Evolutionary conservation across 2,888 invertebrate species (phyloP), one percentile per base, ranked within the genome.

Genomic region (Portevinia maculata): DNA sequence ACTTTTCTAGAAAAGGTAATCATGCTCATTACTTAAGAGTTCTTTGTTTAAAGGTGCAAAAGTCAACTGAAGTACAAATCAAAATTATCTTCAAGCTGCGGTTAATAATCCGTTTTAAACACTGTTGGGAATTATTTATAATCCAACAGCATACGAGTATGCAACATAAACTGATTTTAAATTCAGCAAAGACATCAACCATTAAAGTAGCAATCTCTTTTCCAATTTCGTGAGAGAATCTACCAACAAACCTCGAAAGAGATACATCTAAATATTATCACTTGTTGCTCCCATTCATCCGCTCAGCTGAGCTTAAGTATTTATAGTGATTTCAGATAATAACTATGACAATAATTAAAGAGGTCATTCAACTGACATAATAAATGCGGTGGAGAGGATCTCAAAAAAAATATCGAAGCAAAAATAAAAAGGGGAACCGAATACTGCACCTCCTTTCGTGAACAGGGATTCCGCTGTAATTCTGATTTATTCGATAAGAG

Each of bases 301-400:
- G 55, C 62, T 79, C 75, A 64, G 7, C 44, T 62, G 21, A 30
- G 64, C 30, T 50, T 24, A 24, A 24, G 24, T 24, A 41, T 52
- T 67, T 34, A 48, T 48, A 17, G 34, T 46, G 75, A 44, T 60
- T 34, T 9, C 11, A 62, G 48, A 21, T 57, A 81, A 53, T 53
- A 64, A 64, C 70, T 70, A 73, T 67, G 53, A 73, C 73, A 79
- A n/a, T n/a, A n/a, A 85, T 79, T 73, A 83, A 76, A 46, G 76
- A 83, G 85, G 85, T 85, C 84, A 83, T 85, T 85, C 85, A 85
- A 85, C 85, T 84, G 79, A 67, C 46, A 55, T 15, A 28, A 15
- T 44, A 21, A 46, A 24, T 32, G 9, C 11, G 24, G 41, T 39
- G 64, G 55, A 48, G 48, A 64, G 62, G 62, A 37, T 57, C 34